phyloP scores from a whole-genome alignment of 2,797 vertebrate genomes.

The Chromis chromis region DNA sequence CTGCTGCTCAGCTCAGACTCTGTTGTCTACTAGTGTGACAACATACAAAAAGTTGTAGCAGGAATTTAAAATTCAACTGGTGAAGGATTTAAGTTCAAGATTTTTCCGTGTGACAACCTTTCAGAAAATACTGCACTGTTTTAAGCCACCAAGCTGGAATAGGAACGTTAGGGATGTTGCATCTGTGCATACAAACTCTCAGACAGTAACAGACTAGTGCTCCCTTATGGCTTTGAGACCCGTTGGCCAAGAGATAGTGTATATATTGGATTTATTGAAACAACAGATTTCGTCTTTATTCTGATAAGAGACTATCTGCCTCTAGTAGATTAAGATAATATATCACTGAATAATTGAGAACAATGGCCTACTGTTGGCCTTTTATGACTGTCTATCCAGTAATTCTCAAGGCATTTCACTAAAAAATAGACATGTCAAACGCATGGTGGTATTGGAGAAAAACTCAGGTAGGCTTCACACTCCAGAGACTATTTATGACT shows the following conservation, averaged over 20 bases:
- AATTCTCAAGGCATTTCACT: background rate
- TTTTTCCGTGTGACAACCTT: background rate
- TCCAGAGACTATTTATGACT: too few species aligned
- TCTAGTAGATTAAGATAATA: background rate
- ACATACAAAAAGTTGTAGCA: background rate
- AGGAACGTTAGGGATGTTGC: background rate
- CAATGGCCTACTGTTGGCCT: background rate
- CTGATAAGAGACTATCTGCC: background rate
- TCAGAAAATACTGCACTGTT: background rate
- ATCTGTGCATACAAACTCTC: slow-evolving; percentile 8
- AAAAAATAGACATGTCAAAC: background rate
- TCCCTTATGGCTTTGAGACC: background rate
- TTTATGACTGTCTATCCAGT: background rate
- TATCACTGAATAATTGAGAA: background rate
- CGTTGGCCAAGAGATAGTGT: background rate
- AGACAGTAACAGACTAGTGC: background rate
- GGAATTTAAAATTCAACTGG: background rate
- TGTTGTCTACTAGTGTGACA: background rate
- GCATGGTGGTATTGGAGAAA: background rate
- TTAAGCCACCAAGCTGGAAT: background rate
- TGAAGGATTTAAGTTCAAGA: background rate
- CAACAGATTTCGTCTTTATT: background rate
- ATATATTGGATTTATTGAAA: background rate
- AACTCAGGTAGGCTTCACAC: background rate
- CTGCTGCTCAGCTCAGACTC: background rate